phyloP scores from a whole-genome alignment of 1,140 invertebrate species.

The Drosophila truncata region DNA sequence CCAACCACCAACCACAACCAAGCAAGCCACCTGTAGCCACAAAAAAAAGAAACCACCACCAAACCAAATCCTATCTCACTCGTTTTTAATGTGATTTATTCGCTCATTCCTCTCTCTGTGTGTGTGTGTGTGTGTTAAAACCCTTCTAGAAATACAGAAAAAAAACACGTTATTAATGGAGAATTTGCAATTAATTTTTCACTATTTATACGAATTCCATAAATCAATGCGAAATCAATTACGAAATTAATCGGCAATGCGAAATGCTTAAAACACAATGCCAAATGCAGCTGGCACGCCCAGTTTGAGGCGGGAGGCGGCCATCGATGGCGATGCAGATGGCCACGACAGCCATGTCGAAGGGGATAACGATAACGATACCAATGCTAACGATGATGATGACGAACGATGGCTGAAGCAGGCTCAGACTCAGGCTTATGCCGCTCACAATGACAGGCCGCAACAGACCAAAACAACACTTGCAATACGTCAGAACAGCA shows the following conservation, averaged over 20 bases:
- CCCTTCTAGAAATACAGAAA: constrained; percentile 25
- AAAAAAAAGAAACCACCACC: constrained; percentile 25
- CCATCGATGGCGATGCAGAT: constrained; percentile 60
- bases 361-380: constrained; percentile 28
- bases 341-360: constrained; percentile 35
- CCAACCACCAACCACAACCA: too few relatives aligned
- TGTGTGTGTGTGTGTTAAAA: constrained; percentile 27
- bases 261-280: constrained; percentile 38
- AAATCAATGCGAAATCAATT: constrained; percentile 59
- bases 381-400: constrained; percentile 42
- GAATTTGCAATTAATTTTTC: constrained; percentile 46
- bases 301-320: constrained; percentile 48
- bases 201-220: constrained; percentile 29
- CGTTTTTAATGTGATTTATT: constrained; percentile 49
- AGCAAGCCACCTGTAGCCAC: constrained; percentile 49
- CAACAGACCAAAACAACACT: constrained; percentile 52
- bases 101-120: constrained; percentile 28
- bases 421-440: constrained; percentile 37
- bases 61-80: constrained; percentile 33
- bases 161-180: constrained; percentile 36
- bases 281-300: constrained; percentile 41
- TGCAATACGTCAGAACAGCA: constrained; percentile 36
- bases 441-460: constrained; percentile 49
- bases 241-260: constrained; percentile 62
- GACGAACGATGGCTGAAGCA: constrained; percentile 63